Percentiles rank a stretch among this genome's conserved stretches.
Conservation (phyloP, 2,888 invertebrate genomes). For the Opisthograptis luteolata region DNA sequence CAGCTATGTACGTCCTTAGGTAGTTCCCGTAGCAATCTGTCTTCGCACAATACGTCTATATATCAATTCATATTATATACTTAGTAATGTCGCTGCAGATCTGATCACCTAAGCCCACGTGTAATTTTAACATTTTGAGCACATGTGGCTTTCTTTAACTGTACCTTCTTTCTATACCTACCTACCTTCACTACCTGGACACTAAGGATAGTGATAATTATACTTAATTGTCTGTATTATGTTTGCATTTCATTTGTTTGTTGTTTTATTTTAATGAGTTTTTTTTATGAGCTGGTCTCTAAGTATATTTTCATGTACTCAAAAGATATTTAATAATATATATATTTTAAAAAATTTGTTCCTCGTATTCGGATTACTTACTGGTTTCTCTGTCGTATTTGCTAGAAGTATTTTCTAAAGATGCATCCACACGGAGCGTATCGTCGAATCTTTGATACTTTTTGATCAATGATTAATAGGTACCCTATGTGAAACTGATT, state of each 20-base stretch:
- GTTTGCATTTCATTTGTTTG: conserved; percentile 74
- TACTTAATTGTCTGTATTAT: conserved; percentile 66
- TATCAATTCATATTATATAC: conserved; percentile 17
- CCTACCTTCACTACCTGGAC: conserved; percentile 24
- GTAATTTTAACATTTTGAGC: conserved; percentile 21
- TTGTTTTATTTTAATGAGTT: conserved; percentile 57
- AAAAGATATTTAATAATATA: conserved; percentile 69
- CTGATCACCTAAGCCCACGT: conserved; percentile 32
- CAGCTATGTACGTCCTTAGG: conserved; percentile 46
- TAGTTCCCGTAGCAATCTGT: conserved; percentile 54
- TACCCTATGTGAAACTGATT: no score
- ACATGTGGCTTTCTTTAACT: conserved; percentile 31
- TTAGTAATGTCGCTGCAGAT: conserved; percentile 38
- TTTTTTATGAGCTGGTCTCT: conserved; percentile 80
- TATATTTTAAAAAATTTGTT: conserved; percentile 59
- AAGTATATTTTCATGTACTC: conserved; percentile 76
- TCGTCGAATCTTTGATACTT: not conserved
- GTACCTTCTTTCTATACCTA: conserved; percentile 37
- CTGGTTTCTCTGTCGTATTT: conserved; percentile 40
- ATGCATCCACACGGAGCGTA: conserved; percentile 7
- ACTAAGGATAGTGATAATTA: conserved; percentile 50
- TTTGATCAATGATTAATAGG: not conserved
- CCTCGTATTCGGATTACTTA: conserved; percentile 58
- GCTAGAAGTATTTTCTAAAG: conserved; percentile 37
- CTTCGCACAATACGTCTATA: conserved; percentile 61